Base-by-base conservation (phyloP, 30 jellyfish, hydroid and myxozoan genomes). In the Haliclystus octoradiatus region DNA sequence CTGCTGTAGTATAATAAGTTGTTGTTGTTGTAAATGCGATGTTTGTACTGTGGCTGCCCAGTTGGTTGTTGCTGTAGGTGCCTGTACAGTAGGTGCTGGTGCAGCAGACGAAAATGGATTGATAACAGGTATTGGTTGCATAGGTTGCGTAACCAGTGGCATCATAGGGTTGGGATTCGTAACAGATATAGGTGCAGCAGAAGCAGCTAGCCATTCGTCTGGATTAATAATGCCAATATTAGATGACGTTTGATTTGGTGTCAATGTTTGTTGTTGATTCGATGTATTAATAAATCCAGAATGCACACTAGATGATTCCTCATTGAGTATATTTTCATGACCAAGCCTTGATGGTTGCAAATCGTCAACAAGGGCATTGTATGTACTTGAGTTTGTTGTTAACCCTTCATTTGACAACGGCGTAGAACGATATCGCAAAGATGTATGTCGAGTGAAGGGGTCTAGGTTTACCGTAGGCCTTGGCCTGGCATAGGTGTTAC, bases 331-430 rank as follows among this genome's bases (percentile, higher is more conserved):
- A 9, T 27, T 19, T 19, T 9, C 81, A 2, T 84, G 71, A 33
- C 92, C 93, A 2, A 89, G 77, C 29, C 95, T 84, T 35, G 98
- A 95, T 3, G 93, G 85, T 3, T 77, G 75, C 27, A 75, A 53
- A 71, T 89, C 98, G 52, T 89, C 98, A 14, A 94, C 80, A 33
- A 89, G 78, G 2, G 98, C 98, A 68, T 89, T 80, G 78, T 89
- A 89, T 7, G 95, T 89, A 71, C 79, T 52, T 0, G 98, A 89
- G 19, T 94, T 82, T 40, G 57, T 9, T 32, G 79, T 53, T 50
- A 71, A 52, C 14, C 63, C 79, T 47, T 62, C 72, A 9, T 67
- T 69, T 1, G 77, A 62, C 86, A 80, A 28, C 35, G 93, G 93
- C 71, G 66, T 81, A 2, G 95, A 69, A 34, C 98, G 93, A 62